Evolutionary conservation across 2,797 vertebrate species (phyloP).

Genomic region (Helicolenus hilgendorfi): DNA sequence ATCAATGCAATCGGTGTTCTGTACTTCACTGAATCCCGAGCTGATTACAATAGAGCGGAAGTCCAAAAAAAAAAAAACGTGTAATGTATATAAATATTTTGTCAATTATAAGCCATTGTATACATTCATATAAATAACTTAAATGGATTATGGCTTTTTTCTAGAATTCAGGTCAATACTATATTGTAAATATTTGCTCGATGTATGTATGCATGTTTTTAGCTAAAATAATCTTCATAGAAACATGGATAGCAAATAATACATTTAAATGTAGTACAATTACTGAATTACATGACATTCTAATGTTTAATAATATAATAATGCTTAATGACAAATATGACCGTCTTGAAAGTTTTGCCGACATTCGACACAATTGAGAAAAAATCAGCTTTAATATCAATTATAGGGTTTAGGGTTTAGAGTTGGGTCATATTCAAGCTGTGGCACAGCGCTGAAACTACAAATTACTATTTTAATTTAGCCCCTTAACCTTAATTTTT

Average conservation of each 20-base stretch:
- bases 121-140: background rate
- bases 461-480: background rate
- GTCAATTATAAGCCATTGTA: background rate
- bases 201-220: too few species aligned
- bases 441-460: background rate
- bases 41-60: background rate
- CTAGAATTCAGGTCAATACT: background rate
- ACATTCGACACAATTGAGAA: background rate
- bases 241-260: too few species aligned
- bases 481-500: background rate
- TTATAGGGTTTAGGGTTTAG: background rate
- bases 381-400: background rate
- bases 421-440: background rate
- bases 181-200: too few species aligned
- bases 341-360: background rate
- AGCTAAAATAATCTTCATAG: too few species aligned
- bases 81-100: background rate
- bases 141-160: background rate
- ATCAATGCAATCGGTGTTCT: constrained; percentile 33
- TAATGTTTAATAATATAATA: background rate
- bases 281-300: too few species aligned
- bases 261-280: too few species aligned
- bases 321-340: background rate
- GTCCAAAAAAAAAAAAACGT: background rate
- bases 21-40: background rate